Percentiles rank a stretch among this genome's conserved stretches.
These are phyloP conservation scores for Crossaster papposus DNA, from an alignment of 53 echinoderm and acorn worm genomes.

Conservation along the genomic window DNA sequence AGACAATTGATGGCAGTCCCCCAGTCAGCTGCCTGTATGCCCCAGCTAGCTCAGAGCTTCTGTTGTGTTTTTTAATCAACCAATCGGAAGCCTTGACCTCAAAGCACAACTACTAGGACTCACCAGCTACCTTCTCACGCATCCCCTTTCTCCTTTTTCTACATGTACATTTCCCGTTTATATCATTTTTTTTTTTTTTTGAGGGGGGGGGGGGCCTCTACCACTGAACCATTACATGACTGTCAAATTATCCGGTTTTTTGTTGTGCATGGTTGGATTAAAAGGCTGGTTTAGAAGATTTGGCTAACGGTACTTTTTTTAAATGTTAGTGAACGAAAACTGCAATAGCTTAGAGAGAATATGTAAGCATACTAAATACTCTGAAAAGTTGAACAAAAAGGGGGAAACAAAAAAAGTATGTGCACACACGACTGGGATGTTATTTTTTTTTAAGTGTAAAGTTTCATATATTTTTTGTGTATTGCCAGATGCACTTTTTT, in stretches of 20 bases:
- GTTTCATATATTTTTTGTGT: too few species aligned
- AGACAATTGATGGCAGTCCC: slow-evolving; percentile 33
- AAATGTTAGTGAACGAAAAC: too few species aligned
- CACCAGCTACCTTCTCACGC: slow-evolving; percentile 13
- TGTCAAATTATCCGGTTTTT: background rate
- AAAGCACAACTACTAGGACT: background rate
- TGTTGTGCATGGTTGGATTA: too few species aligned
- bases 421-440: too few species aligned
- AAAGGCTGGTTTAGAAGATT: too few species aligned
- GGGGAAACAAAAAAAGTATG: too few species aligned
- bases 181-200: background rate
- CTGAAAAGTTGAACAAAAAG: too few species aligned
- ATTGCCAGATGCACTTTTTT: too few species aligned
- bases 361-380: too few species aligned
- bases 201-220: background rate
- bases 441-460: too few species aligned
- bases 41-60: background rate
- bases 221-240: background rate
- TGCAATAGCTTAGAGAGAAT: too few species aligned
- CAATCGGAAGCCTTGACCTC: slow-evolving; percentile 45
- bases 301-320: too few species aligned
- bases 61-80: slow-evolving; percentile 8
- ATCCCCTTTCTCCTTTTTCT: background rate
- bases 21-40: background rate
- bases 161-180: slow-evolving; percentile 2